A percentile compares a stretch with the other conserved stretches of the same genome.
Evolutionary conservation across 2,888 invertebrate species (phyloP).

Genomic region (Patella depressa): DNA sequence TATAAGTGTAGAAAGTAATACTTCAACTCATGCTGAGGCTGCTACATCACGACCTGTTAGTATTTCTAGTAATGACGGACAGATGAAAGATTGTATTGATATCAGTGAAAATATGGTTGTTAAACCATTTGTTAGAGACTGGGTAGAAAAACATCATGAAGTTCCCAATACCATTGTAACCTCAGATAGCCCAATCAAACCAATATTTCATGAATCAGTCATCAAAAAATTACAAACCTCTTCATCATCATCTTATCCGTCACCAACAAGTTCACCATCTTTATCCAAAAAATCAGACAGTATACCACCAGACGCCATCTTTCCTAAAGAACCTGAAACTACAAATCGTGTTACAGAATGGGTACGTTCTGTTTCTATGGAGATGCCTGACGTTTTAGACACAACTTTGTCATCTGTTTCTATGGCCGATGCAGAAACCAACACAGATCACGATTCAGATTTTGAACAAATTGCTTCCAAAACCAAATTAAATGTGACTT

Average conservation of each 20-base stretch:
- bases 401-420: slow-evolving; percentile 11
- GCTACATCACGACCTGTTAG: slow-evolving; percentile 56
- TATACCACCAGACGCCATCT: slow-evolving; percentile 45
- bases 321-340: slow-evolving; percentile 51
- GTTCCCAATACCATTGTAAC: not conserved
- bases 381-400: slow-evolving; percentile 12
- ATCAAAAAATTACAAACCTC: slow-evolving; percentile 31
- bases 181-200: not conserved
- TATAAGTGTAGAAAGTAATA: slow-evolving; percentile 52
- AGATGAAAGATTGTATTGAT: slow-evolving; percentile 38
- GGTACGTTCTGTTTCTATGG: slow-evolving; percentile 63
- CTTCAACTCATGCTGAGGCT: slow-evolving; percentile 51
- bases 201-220: slow-evolving; percentile 20
- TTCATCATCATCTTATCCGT: slow-evolving; percentile 55
- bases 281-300: slow-evolving; percentile 40
- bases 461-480: slow-evolving; percentile 42
- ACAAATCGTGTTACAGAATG: slow-evolving; percentile 67
- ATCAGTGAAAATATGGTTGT: slow-evolving; percentile 40
- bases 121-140: slow-evolving; percentile 66
- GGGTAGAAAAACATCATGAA: slow-evolving; percentile 63
- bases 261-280: slow-evolving; percentile 55
- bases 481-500: slow-evolving; percentile 23
- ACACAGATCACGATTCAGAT: slow-evolving; percentile 48
- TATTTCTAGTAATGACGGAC: slow-evolving; percentile 32
- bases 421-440: slow-evolving; percentile 44